Percentiles rank a stretch among this genome's conserved stretches.
phyloP scores from a whole-genome alignment of 2,113 vertebrate species.

The Ramphastos sulfuratus region DNA sequence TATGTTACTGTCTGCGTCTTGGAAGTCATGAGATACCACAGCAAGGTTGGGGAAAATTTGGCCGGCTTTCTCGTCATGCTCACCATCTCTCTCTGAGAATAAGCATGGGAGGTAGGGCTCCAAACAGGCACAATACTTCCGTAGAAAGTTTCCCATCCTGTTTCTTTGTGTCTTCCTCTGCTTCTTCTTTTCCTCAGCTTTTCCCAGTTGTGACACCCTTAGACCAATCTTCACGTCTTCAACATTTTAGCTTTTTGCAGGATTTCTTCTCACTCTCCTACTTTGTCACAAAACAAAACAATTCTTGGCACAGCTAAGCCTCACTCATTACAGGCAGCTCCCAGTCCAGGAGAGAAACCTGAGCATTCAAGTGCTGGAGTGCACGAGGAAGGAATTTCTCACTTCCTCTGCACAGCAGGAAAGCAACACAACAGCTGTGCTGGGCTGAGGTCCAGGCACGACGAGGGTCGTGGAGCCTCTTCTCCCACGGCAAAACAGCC shows the following conservation, averaged over 20 bases:
- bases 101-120: slow-evolving; percentile 45
- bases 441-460: neutral
- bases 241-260: neutral
- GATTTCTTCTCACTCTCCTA: neutral
- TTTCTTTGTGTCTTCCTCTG: neutral
- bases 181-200: neutral
- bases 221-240: neutral
- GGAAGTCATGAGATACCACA: neutral
- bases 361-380: neutral
- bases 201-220: neutral
- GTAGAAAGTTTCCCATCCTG: slow-evolving; percentile 73
- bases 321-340: neutral
- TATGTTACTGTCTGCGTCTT: neutral
- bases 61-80: neutral
- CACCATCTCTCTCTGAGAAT: neutral
- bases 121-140: slow-evolving; percentile 58
- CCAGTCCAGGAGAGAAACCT: neutral
- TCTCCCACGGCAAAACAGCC: neutral
- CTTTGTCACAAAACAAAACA: neutral
- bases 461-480: neutral
- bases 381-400: slow-evolving; percentile 26
- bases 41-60: neutral
- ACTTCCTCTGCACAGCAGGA: slow-evolving; percentile 45
- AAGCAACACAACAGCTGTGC: neutral
- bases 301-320: neutral